Base-by-base conservation (phyloP, 1,140 invertebrate species). In the Oncopodura yosiiana region DNA sequence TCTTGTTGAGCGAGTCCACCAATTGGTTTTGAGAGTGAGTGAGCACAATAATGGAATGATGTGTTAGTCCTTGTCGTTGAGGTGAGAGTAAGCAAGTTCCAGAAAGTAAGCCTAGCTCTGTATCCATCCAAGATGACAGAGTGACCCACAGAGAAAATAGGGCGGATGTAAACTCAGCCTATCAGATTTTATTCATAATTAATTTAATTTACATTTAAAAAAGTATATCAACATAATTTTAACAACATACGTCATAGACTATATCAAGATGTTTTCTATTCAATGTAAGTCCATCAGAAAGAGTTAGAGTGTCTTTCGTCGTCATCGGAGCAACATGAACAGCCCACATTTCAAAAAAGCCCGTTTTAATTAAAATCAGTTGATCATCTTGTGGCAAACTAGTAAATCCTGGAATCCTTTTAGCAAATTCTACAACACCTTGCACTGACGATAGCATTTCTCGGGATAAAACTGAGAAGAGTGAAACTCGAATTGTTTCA, bases 281-380 rank as follows among this genome's bases (percentile, higher is more conserved):
- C 63, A 96, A 79, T 62, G 82, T 85, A 45, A 83, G 87, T 21
- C 93, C 93, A 67, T 96, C 91, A 58, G 88, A 84, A 71, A 96
- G 93, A n/a, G 89, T 87, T 66, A 96, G 75, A 48, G 80, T 80
- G 52, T 80, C 77, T 53, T 89, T 82, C 3, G 79, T 78, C n/a
- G 89, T 84, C 70, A 93, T 79, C 45, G 84, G 79, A 1, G 87
- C 78, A 48, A 90, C 83, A 61, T 93, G 82, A 44, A 85, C 83
- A 49, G 95, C 74, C 93, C 94, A 96, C 44, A 96, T 81, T 73
- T 97, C 93, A 70, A 96, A 94, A 75, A 96, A 96, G 30, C 91
- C 92, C 64, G 88, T 79, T 75, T 97, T 94, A 64, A 94, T 92
- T 36, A 95, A 77, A 61, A 93, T 92, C 48, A 95, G 75, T 71